A percentile compares a stretch with the other conserved stretches of the same genome.
Conservation (phyloP, 2,888 invertebrate species). For the Trichacis sp. region DNA sequence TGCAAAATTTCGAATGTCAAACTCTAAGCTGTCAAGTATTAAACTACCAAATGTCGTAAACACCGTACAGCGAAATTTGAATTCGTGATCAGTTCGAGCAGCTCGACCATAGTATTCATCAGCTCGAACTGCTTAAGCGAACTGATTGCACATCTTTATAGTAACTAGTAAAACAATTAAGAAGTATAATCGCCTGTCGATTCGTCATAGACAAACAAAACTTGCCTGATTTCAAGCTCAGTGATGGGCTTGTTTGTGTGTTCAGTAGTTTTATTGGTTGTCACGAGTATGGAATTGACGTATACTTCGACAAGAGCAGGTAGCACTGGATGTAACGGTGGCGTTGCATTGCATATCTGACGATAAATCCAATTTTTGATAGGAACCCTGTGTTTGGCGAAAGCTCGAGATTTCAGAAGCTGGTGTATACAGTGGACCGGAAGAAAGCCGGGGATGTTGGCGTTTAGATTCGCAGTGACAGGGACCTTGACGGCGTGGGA, state of each 20-base stretch:
- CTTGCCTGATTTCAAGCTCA: slow-evolving; percentile 87
- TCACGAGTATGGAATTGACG: slow-evolving; percentile 88
- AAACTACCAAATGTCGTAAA: no score
- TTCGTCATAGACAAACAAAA: slow-evolving; percentile 67
- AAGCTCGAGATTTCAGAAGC: slow-evolving; percentile 90
- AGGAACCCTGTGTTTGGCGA: slow-evolving; percentile 95
- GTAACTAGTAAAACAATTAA: no score
- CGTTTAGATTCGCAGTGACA: slow-evolving; percentile 89
- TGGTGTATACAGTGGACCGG: slow-evolving; percentile 98
- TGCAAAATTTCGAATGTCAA: no score
- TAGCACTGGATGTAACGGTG: slow-evolving; percentile 94
- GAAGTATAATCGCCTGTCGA: no score
- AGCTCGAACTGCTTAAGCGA: no score
- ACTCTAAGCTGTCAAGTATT: no score
- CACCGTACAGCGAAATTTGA: no score
- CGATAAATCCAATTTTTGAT: slow-evolving; percentile 97
- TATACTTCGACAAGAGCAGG: slow-evolving; percentile 95
- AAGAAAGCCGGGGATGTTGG: slow-evolving; percentile 89
- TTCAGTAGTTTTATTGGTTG: slow-evolving; percentile 77
- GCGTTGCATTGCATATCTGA: slow-evolving; percentile 88
- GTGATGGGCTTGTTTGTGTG: slow-evolving; percentile 92
- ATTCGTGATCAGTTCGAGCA: no score
- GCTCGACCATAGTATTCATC: no score
- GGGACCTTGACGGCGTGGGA: slow-evolving; percentile 96
- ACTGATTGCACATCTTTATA: no score